Evolutionary conservation across 2,113 vertebrate species (phyloP).

Genomic region (Apaloderma vittatum): DNA sequence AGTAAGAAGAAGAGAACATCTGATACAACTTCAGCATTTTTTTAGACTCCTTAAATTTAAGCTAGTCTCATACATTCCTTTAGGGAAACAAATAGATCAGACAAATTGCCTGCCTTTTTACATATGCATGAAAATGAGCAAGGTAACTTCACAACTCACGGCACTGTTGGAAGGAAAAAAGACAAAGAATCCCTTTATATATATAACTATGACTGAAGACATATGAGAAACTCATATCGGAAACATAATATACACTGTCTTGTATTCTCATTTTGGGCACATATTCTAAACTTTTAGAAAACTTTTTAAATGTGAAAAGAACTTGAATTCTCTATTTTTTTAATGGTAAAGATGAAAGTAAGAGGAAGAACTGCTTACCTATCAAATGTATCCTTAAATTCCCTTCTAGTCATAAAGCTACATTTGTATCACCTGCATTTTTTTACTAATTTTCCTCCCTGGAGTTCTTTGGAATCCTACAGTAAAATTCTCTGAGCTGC

Average conservation of each 20-base stretch:
- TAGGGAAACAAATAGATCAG: constrained; percentile 37
- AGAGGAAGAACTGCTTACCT: not conserved
- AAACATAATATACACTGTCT: not conserved
- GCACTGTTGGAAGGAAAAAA: not conserved
- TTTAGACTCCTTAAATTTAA: not conserved
- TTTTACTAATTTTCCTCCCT: not conserved
- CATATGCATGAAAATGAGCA: constrained; percentile 16
- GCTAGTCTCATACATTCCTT: not conserved
- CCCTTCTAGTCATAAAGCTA: not conserved
- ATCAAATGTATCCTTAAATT: not conserved
- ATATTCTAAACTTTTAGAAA: not conserved
- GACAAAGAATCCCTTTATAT: not conserved
- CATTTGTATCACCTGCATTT: not conserved
- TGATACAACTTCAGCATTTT: not conserved
- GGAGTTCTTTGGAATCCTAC: not conserved
- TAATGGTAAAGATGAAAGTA: not conserved
- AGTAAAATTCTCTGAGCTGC: not conserved
- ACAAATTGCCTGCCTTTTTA: not conserved
- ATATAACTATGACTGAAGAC: not conserved
- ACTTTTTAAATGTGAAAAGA: not conserved
- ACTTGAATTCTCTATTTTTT: not conserved
- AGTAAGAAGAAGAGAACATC: not conserved
- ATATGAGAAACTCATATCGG: not conserved
- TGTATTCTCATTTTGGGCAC: not conserved
- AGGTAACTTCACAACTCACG: constrained; percentile 7